Percentiles rank a stretch among this genome's conserved stretches.
phyloP scores from a whole-genome alignment of 2,113 vertebrate genomes.

The Dromaius novaehollandiae region DNA sequence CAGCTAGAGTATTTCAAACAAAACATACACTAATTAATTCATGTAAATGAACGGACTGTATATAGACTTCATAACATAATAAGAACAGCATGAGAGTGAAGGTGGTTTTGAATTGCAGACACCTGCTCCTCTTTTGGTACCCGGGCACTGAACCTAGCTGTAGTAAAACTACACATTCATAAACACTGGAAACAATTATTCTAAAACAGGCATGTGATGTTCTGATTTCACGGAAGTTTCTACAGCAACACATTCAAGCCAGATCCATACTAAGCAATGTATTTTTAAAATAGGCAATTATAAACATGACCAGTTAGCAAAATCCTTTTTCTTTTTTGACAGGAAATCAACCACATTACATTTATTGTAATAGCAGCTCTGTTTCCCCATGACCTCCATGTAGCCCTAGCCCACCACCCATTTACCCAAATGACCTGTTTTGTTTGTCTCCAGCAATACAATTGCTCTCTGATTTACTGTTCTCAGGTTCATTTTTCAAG shows the following conservation, averaged over 20 bases:
- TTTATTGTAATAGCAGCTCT: neutral
- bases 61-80: neutral
- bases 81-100: neutral
- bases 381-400: neutral
- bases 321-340: neutral
- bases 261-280: neutral
- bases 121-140: neutral
- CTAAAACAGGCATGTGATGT: neutral
- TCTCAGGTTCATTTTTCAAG: neutral
- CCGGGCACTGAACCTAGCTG: neutral
- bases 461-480: neutral
- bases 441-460: neutral
- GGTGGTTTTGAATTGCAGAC: neutral
- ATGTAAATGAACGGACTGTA: neutral
- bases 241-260: neutral
- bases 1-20: neutral
- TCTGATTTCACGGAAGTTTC: neutral
- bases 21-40: neutral
- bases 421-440: neutral
- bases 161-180: neutral
- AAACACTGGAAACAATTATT: neutral
- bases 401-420: neutral
- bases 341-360: neutral
- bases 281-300: neutral
- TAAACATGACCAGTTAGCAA: neutral